These are phyloP conservation scores for Halocaridina rubra DNA, from an alignment of 2,888 invertebrate genomes.

Conservation along the genomic window DNA sequence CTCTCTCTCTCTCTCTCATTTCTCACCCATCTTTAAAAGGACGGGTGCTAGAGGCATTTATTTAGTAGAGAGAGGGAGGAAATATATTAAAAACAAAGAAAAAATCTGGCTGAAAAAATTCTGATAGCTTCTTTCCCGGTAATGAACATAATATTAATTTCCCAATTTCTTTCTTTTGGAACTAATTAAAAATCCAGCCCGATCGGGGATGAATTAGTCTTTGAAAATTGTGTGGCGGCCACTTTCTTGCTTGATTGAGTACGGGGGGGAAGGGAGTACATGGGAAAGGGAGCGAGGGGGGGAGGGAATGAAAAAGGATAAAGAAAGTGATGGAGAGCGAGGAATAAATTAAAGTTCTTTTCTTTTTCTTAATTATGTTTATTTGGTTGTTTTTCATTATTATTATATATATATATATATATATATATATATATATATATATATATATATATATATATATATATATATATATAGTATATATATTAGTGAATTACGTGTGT, in stretches of 20 bases:
- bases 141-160: conserved; percentile 62
- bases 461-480: no score
- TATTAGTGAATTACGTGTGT: no score
- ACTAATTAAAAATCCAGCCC: conserved; percentile 58
- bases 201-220: conserved; percentile 55
- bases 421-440: no score
- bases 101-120: conserved; percentile 45
- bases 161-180: conserved; percentile 56
- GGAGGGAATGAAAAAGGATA: not conserved
- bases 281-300: not conserved
- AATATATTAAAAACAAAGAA: not conserved
- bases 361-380: no score
- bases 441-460: no score
- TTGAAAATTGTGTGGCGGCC: conserved; percentile 54
- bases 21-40: not conserved
- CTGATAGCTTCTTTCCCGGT: conserved; percentile 60
- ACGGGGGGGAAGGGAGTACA: not conserved
- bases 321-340: not conserved
- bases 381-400: no score
- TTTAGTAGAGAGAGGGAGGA: no score
- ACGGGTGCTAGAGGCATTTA: not conserved
- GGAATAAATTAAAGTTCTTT: no score
- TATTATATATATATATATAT: no score
- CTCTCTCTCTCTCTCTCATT: not conserved
- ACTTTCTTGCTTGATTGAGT: conserved; percentile 52